Conservation (phyloP, 2,888 invertebrate species). For the Synanthedon myopaeformis region DNA sequence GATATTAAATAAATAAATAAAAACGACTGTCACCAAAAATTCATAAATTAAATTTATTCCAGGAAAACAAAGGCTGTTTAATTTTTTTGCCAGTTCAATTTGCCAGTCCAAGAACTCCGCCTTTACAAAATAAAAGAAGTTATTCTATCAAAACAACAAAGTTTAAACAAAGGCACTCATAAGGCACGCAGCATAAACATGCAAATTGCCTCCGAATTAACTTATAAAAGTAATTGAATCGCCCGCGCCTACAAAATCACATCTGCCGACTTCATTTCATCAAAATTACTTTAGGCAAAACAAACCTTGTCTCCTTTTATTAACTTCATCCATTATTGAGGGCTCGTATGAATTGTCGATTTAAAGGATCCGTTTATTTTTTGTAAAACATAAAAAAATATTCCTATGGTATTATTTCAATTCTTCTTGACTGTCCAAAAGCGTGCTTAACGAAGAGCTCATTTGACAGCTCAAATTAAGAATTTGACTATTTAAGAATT, state of each 20-base stretch:
- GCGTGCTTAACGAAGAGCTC: too few relatives aligned
- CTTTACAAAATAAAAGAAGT: slow-evolving; percentile 9
- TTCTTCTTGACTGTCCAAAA: too few relatives aligned
- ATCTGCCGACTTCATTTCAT: slow-evolving; percentile 51
- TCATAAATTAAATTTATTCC: slow-evolving; percentile 1
- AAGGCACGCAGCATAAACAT: slow-evolving; percentile 40
- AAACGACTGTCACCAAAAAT: too few relatives aligned
- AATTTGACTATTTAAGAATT: too few relatives aligned
- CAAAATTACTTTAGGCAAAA: slow-evolving; percentile 31
- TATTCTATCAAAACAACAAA: slow-evolving; percentile 19
- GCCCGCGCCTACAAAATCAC: slow-evolving; percentile 35
- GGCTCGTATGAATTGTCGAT: not conserved
- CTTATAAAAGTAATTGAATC: slow-evolving; percentile 63
- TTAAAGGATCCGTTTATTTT: too few relatives aligned
- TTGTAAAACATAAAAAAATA: too few relatives aligned
- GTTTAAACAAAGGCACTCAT: slow-evolving; percentile 35
- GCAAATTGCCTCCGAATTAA: slow-evolving; percentile 52
- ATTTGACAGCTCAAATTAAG: too few relatives aligned
- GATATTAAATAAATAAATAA: too few relatives aligned
- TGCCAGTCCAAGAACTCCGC: too few relatives aligned
- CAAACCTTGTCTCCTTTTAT: slow-evolving; percentile 17
- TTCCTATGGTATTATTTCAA: too few relatives aligned
- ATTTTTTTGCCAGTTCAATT: not conserved
- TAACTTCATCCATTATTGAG: slow-evolving; percentile 20
- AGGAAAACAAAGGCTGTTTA: slow-evolving; percentile 1